Evolutionary conservation across 2,113 vertebrate species (phyloP), one percentile per base, ranked within the genome.

Genomic region (Dromas ardeola): DNA sequence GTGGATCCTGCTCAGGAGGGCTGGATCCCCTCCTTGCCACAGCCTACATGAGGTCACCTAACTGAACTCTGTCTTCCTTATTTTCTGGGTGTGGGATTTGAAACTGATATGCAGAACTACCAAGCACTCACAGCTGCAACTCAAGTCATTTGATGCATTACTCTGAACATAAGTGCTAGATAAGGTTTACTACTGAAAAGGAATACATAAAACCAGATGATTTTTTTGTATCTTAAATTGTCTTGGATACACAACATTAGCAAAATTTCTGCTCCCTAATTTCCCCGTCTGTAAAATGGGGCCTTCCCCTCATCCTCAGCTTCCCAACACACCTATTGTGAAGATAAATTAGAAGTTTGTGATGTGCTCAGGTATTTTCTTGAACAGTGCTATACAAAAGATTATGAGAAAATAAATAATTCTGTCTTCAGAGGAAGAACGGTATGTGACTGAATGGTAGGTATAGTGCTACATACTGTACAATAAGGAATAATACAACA

Each of bases 51-150:
- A 62, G 32, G 47, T 40, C 50, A 50, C 11, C 9, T 13, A 32
- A 79, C 6, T 26, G 27, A 43, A 36, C 5, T 50, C n/a, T 8
- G 13, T 26, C 45, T 50, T 73, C 45, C 49, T 79, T 30, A 30
- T 74, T 69, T 67, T 80, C 56, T 36, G 17, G 20, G 14, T 61
- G 22, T n/a, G 23, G 18, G 52, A 89, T n/a, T 62, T 29, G 27
- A 78, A 78, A 27, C 14, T 0, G 8, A 40, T 38, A 58, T 0
- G 0, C 62, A 47, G 21, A 82, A 73, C 6, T 5, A 73, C 20
- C 21, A 27, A 81, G 25, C 56, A 27, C 30, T 65, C 49, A 38
- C 32, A 69, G 61, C 18, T 30, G 17, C 72, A 76, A 63, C 2
- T 0, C 7, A 10, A 40, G 30, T 13, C 26, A 67, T 42, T 49